Base-by-base conservation (phyloP, 2,888 invertebrate species). In the Melanostoma mellinum region DNA sequence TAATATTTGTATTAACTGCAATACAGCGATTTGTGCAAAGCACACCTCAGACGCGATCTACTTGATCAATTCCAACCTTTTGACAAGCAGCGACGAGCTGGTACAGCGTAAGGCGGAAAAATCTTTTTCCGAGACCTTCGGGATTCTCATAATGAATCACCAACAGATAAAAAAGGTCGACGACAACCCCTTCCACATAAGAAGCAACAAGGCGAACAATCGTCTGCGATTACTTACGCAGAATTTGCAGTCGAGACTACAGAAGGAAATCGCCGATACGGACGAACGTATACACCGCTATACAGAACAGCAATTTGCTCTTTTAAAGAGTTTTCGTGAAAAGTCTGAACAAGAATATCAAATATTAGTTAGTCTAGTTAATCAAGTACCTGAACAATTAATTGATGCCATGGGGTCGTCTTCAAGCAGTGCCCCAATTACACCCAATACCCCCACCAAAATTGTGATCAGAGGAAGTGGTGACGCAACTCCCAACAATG, bases 231-330 rank as follows among this genome's bases (percentile, higher is more conserved):
- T 89, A 53, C 72, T 91, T 50, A 87, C 88, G 88, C 94, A 94
- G 87, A 94, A 94, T 87, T 92, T 96, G 79, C 93, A 94, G 77
- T 93, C 94, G 86, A 94, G 93, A 58, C 91, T 97, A 67, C 94
- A 95, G 88, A 92, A 93, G 56, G 95, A 96, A 91, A 93, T 95
- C 65, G 92, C 93, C 55, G 93, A 93, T 2, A 94, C 95, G 56
- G 96, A 96, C 88, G 95, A 95, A 87, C 93, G 94, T 86, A 95
- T 97, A 79, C 94, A 95, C 88, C 93, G 93, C 79, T 97, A 93
- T 91, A 94, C 94, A 85, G 95, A 95, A 87, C 94, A 94, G 88
- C 95, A 96, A 88, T 95, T 95, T 92, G 93, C 94, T 79, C 92
- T 94, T 86, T 93, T 96, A 87, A 96, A 97, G 89, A 93, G 93